Conservation (phyloP, 2,888 invertebrate species). For the Iselma pallidipennis region DNA sequence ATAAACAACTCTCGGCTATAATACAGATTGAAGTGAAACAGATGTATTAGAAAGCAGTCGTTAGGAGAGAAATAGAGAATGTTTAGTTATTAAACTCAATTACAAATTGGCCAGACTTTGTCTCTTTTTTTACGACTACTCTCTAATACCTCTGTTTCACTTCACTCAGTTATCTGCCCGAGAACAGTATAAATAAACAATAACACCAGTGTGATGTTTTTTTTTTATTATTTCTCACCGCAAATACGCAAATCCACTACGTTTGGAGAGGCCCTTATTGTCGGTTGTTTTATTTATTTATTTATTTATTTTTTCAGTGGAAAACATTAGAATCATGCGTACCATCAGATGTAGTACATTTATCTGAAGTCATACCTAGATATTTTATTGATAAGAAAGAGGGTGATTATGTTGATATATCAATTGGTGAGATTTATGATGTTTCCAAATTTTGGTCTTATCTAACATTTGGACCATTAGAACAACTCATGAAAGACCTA, state of each 20-base stretch:
- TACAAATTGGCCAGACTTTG: too few species aligned
- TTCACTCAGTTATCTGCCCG: background rate
- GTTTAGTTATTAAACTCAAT: too few species aligned
- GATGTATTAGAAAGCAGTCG: too few species aligned
- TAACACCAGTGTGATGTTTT: background rate
- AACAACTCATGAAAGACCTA: constrained; percentile 60
- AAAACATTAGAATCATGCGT: constrained; percentile 25
- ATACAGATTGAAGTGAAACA: too few species aligned
- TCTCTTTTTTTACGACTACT: too few species aligned
- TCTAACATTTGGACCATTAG: constrained; percentile 55
- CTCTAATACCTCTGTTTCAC: background rate
- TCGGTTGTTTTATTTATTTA: background rate
- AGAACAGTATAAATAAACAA: background rate
- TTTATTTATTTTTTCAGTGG: constrained; percentile 27
- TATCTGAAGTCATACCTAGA: constrained; percentile 34
- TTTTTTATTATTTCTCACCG: background rate
- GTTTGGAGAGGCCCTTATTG: background rate
- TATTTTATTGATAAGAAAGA: constrained; percentile 30
- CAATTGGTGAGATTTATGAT: constrained; percentile 61
- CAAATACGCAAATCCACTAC: background rate
- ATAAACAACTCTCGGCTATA: too few species aligned
- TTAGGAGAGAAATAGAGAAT: too few species aligned
- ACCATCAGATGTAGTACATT: constrained; percentile 39
- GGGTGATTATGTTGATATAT: constrained; percentile 50
- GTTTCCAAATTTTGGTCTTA: constrained; percentile 64